Conservation (phyloP, 1,140 invertebrate genomes). For the Phymorhynchus buccinoides region DNA sequence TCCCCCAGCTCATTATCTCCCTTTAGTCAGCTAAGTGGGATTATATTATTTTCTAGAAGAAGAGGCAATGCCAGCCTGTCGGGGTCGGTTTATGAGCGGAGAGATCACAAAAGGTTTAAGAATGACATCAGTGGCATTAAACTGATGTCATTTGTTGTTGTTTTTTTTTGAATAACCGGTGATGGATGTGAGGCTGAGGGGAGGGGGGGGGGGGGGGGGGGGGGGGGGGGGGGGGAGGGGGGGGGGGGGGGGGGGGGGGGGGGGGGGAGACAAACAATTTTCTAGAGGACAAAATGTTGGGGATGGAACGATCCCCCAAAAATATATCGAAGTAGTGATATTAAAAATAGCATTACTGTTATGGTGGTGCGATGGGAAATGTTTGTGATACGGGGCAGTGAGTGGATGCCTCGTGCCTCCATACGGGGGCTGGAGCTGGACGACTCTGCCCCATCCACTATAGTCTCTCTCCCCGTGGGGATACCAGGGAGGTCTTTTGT, state of each 20-base stretch:
- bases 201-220: background rate
- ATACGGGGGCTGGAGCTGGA: no score
- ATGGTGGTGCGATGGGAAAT: background rate
- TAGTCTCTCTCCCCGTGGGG: no score
- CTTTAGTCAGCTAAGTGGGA: slow-evolving; percentile 1
- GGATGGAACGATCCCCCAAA: no score
- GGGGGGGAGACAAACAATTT: background rate
- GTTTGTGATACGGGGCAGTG: no score
- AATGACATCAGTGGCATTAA: background rate
- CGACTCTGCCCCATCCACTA: no score
- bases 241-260: slow-evolving; percentile 2
- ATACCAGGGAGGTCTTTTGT: no score
- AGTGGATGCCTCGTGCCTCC: no score
- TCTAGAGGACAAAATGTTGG: no score
- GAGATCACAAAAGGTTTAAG: background rate
- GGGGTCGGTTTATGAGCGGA: background rate
- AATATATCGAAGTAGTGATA: background rate
- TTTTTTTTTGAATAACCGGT: background rate
- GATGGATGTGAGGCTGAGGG: background rate
- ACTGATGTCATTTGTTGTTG: background rate
- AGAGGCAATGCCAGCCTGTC: background rate
- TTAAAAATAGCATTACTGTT: background rate
- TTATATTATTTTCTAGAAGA: background rate
- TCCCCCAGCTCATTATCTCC: background rate
- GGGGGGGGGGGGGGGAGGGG: background rate